phyloP scores from a whole-genome alignment of 1,140 invertebrate species.

The Choristoneura fumiferana region DNA sequence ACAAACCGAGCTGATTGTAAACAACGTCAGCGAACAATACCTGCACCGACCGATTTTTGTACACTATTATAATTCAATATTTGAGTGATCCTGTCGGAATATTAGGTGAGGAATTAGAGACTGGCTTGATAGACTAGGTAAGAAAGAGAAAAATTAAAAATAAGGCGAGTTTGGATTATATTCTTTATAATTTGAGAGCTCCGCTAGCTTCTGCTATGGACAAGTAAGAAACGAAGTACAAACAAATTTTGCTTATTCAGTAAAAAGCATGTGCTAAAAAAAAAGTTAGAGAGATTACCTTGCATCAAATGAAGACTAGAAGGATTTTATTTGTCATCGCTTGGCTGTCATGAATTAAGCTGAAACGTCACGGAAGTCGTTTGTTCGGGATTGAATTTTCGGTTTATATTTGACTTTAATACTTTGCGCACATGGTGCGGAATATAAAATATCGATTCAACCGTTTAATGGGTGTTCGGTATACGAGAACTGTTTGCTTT shows the following conservation, averaged over 20 bases:
- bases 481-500: slow-evolving; percentile 8
- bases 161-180: too few species aligned
- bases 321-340: slow-evolving; percentile 1
- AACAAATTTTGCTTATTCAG: background rate
- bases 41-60: slow-evolving; percentile 25
- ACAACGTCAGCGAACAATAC: slow-evolving; percentile 31
- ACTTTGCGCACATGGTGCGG: slow-evolving; percentile 14
- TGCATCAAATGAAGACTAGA: background rate
- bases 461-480: slow-evolving; percentile 9
- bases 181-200: too few species aligned
- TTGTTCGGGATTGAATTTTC: background rate
- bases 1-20: slow-evolving; percentile 23
- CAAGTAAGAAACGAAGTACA: background rate
- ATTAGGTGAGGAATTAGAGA: too few species aligned
- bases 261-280: slow-evolving; percentile 4
- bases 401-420: slow-evolving; percentile 3
- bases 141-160: too few species aligned
- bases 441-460: slow-evolving; percentile 15
- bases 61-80: slow-evolving; percentile 6
- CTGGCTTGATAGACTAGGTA: too few species aligned
- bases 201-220: background rate
- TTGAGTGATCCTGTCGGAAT: too few species aligned
- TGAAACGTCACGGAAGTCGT: background rate
- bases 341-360: background rate
- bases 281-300: background rate